These are phyloP conservation scores for Galerucella calmariensis DNA, from an alignment of 2,888 invertebrate genomes.

Conservation along the genomic window DNA sequence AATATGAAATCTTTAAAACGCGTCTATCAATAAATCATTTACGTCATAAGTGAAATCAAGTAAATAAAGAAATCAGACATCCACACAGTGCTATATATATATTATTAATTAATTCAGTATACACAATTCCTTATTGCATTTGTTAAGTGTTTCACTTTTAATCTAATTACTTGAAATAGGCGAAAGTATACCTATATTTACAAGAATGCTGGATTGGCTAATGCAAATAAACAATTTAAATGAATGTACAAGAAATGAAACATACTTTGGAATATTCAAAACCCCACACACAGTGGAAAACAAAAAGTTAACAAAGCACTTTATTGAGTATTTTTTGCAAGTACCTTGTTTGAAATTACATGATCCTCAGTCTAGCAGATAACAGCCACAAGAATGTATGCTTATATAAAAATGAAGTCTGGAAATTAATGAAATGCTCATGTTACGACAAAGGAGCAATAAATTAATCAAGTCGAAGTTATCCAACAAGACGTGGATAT, in stretches of 20 bases:
- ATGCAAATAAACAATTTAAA: not conserved
- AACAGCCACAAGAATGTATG: constrained; percentile 1
- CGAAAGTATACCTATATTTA: constrained; percentile 7
- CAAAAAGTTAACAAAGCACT: not conserved
- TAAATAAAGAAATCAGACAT: constrained; percentile 33
- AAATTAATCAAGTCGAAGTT: constrained; percentile 9
- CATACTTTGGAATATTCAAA: too few relatives aligned
- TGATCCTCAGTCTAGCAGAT: not conserved
- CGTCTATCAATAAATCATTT: constrained; percentile 21
- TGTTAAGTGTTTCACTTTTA: constrained; percentile 13
- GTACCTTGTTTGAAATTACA: not conserved
- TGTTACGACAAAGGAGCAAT: not conserved
- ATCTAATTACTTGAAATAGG: constrained; percentile 21
- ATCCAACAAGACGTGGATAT: not conserved
- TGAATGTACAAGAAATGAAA: not conserved
- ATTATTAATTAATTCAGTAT: constrained; percentile 7
- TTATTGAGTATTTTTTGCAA: not conserved
- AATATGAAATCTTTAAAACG: not conserved
- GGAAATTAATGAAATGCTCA: constrained; percentile 10
- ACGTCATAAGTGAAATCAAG: constrained; percentile 33
- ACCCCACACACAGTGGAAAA: not conserved
- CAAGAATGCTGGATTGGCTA: constrained; percentile 14
- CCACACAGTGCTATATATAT: constrained; percentile 20
- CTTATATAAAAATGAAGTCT: not conserved
- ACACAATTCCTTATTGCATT: constrained; percentile 16